Evolutionary conservation across 2,888 invertebrate species (phyloP).

Genomic region (Xestia xanthographa): DNA sequence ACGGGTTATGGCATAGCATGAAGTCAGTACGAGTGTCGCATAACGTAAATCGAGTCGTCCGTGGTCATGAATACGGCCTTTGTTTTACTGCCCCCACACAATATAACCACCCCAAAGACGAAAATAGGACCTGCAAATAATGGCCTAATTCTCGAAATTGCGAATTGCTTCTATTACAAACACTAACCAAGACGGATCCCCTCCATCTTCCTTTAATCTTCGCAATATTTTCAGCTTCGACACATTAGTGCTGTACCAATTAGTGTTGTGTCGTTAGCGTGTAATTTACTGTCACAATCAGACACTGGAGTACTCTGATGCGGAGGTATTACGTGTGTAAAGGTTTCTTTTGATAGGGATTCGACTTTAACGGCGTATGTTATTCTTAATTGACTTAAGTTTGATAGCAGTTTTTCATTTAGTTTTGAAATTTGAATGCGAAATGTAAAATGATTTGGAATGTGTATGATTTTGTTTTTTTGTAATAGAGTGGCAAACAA

Average conservation of each 20-base stretch:
- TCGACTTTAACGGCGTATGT: background rate
- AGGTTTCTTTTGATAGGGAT: slow-evolving; percentile 23
- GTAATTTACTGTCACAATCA: slow-evolving; percentile 88
- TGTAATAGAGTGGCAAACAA: no score
- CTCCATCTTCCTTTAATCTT: slow-evolving; percentile 66
- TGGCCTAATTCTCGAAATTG: slow-evolving; percentile 13
- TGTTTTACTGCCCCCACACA: slow-evolving; percentile 9
- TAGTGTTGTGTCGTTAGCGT: slow-evolving; percentile 84
- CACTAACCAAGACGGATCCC: slow-evolving; percentile 46
- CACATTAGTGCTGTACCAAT: slow-evolving; percentile 83
- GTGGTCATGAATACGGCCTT: background rate
- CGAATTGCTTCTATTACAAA: slow-evolving; percentile 52
- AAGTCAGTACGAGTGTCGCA: background rate
- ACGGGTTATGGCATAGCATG: background rate
- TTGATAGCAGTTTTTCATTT: background rate
- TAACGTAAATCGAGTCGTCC: background rate
- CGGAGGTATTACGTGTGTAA: slow-evolving; percentile 68
- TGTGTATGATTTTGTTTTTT: no score
- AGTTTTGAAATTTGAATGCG: background rate
- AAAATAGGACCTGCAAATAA: slow-evolving; percentile 39
- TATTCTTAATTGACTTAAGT: background rate
- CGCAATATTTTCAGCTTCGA: slow-evolving; percentile 79
- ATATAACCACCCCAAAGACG: background rate
- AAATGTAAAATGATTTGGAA: no score
- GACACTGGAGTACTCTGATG: slow-evolving; percentile 69